Conservation (phyloP, 2,113 vertebrate species). For the Mirza zaza region DNA sequence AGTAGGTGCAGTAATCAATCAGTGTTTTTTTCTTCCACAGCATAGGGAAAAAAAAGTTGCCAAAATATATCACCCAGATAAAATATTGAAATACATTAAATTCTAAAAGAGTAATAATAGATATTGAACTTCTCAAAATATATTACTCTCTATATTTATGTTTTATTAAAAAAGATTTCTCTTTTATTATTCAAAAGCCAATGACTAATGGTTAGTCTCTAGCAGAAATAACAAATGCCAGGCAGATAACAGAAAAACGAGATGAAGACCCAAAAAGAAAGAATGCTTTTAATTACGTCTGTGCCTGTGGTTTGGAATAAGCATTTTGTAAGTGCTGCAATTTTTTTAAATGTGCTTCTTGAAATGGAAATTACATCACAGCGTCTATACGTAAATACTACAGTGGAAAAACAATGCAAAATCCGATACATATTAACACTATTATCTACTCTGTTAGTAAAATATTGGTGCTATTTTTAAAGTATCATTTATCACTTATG, state of each 20-base stretch:
- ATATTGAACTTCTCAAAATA: constrained; percentile 12
- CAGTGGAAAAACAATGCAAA: not conserved
- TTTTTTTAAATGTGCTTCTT: not conserved
- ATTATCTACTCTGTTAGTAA: not conserved
- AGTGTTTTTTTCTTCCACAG: not conserved
- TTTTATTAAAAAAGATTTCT: constrained; percentile 22
- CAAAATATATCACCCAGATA: constrained; percentile 59
- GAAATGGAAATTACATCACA: not conserved
- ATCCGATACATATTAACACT: not conserved
- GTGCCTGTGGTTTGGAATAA: not conserved
- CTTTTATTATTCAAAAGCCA: constrained; percentile 50
- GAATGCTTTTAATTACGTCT: constrained; percentile 11
- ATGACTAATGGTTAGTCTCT: not conserved
- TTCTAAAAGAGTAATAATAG: constrained; percentile 36
- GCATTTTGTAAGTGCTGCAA: not conserved
- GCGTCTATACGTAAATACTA: not conserved
- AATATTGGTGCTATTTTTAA: not conserved
- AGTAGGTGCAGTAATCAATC: not conserved
- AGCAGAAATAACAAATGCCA: constrained; percentile 17
- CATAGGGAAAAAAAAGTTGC: not conserved
- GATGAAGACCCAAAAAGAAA: not conserved
- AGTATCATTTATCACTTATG: not conserved
- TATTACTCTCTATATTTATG: constrained; percentile 16
- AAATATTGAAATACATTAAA: constrained; percentile 62
- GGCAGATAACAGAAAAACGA: constrained; percentile 33